Percentiles rank a stretch among this genome's conserved stretches.
Evolutionary conservation across 2,797 vertebrate genomes (phyloP).

Genomic region (Nannoperca obscura): DNA sequence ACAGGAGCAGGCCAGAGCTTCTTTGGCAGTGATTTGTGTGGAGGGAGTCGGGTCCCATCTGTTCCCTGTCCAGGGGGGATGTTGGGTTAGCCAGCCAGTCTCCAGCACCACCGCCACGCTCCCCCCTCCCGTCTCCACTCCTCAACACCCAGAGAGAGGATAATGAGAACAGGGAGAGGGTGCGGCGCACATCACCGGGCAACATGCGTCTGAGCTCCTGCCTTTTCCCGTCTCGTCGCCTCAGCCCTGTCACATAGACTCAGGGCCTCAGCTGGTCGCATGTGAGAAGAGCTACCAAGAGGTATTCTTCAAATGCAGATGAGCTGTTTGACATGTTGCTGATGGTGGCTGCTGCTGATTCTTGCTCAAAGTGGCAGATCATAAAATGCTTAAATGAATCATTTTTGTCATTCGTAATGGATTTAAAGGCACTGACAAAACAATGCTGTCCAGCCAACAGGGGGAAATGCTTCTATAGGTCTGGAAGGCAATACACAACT

Average conservation of each 20-base stretch:
- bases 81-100: slow-evolving; percentile 66
- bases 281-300: slow-evolving; percentile 34
- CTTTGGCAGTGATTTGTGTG: slow-evolving; percentile 76
- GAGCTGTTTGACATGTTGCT: slow-evolving; percentile 33
- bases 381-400: neutral
- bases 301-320: slow-evolving; percentile 53
- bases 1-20: slow-evolving; percentile 59
- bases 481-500: neutral
- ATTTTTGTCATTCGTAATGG: neutral
- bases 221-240: slow-evolving; percentile 46
- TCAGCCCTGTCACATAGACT: slow-evolving; percentile 42
- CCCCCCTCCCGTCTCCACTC: slow-evolving; percentile 43
- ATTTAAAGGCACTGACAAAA: neutral
- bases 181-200: slow-evolving; percentile 58
- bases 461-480: neutral
- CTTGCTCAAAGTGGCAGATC: neutral
- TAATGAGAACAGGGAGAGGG: slow-evolving; percentile 78
- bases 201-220: slow-evolving; percentile 57
- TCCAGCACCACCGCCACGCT: slow-evolving; percentile 41
- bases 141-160: slow-evolving; percentile 78
- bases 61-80: slow-evolving; percentile 73
- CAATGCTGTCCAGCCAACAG: too few relatives aligned
- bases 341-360: neutral
- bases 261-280: slow-evolving; percentile 55
- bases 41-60: slow-evolving; percentile 79